Conservation (phyloP, 2,888 invertebrate species). For the Rapana venosa region DNA sequence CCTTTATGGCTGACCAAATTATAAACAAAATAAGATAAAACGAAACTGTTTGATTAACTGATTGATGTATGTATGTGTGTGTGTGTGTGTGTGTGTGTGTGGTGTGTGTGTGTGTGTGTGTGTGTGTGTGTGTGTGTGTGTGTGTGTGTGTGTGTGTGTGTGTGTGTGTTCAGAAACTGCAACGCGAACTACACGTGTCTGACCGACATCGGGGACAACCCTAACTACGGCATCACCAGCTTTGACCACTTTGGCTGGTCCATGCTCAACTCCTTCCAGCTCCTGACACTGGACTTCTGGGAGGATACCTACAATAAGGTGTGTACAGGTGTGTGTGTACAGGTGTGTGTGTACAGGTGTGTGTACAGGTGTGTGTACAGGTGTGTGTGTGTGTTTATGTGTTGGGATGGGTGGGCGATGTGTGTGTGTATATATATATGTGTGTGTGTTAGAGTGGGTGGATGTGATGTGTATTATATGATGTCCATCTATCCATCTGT, state of each 20-base stretch:
- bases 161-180: constrained; percentile 5
- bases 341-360: not conserved
- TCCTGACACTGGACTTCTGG: constrained; percentile 98
- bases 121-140: not conserved
- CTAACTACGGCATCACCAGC: constrained; percentile 96
- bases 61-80: no score
- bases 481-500: no score
- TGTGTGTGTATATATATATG: not conserved
- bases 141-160: not conserved
- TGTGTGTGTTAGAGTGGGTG: not conserved
- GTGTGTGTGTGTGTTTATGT: not conserved
- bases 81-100: not conserved
- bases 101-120: not conserved
- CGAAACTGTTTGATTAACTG: no score
- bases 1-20: no score
- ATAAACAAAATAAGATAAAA: no score
- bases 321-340: not conserved
- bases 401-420: not conserved
- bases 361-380: not conserved
- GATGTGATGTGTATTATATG: no score
- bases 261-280: constrained; percentile 96
- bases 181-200: constrained; percentile 86
- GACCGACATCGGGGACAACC: constrained; percentile 91
- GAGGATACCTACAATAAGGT: constrained; percentile 99
- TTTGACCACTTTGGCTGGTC: constrained; percentile 99